Evolutionary conservation across 1,140 invertebrate species (phyloP).

Genomic region (Mylabris phalerata): DNA sequence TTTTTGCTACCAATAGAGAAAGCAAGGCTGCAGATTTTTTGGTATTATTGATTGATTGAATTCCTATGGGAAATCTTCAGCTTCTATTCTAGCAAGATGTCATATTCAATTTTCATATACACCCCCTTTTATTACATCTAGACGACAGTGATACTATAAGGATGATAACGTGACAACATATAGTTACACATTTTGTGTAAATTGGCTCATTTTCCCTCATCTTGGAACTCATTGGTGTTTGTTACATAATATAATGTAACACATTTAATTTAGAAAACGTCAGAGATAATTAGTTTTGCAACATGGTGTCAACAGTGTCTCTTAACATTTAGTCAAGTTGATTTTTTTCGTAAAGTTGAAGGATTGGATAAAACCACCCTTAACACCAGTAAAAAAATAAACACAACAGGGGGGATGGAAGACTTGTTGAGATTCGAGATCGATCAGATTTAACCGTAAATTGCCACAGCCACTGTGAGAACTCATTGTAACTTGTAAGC

Average conservation of each 20-base stretch:
- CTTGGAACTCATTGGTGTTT: background rate
- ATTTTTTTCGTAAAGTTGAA: too few relatives aligned
- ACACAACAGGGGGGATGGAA: too few relatives aligned
- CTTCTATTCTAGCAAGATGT: slow-evolving; percentile 13
- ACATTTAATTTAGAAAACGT: too few relatives aligned
- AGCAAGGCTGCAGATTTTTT: background rate
- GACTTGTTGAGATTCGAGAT: slow-evolving; percentile 6
- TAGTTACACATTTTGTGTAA: slow-evolving; percentile 5
- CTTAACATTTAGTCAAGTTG: too few relatives aligned
- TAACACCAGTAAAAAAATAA: too few relatives aligned
- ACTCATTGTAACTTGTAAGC: slow-evolving; percentile 20
- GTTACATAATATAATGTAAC: too few relatives aligned
- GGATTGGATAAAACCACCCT: too few relatives aligned
- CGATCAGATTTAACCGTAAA: slow-evolving; percentile 13
- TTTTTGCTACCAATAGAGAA: too few relatives aligned
- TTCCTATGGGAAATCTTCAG: slow-evolving; percentile 8
- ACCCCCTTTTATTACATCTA: background rate
- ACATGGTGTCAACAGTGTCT: too few relatives aligned
- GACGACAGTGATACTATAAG: background rate
- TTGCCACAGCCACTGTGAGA: slow-evolving; percentile 6
- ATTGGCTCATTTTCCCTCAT: slow-evolving; percentile 9
- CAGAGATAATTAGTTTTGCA: too few relatives aligned
- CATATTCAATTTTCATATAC: slow-evolving; percentile 14
- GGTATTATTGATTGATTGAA: slow-evolving; percentile 11
- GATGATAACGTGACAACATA: slow-evolving; percentile 6